These are phyloP conservation scores for Gymnosoma rotundatum DNA, from an alignment of 2,888 invertebrate genomes.

Conservation along the genomic window DNA sequence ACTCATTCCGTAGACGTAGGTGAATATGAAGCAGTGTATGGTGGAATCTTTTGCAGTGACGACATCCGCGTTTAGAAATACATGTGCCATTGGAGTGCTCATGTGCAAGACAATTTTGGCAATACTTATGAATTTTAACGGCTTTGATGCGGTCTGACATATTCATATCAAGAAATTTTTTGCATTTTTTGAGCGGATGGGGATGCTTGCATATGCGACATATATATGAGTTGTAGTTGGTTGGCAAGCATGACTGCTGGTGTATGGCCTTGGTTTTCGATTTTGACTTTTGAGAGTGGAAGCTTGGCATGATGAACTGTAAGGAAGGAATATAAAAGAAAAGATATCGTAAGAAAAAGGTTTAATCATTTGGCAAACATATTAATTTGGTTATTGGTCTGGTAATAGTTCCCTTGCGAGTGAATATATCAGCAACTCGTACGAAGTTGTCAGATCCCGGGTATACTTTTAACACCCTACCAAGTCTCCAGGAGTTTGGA, in stretches of 20 bases:
- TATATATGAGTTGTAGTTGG: neutral
- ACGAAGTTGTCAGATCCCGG: neutral
- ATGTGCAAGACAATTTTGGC: neutral
- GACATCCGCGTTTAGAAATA: neutral
- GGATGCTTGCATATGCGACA: neutral
- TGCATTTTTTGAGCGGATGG: neutral
- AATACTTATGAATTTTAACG: neutral
- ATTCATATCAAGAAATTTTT: neutral
- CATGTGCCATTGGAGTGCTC: neutral
- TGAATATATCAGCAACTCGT: neutral
- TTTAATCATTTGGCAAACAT: neutral
- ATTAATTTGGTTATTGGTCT: conserved; percentile 3
- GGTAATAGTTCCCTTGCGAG: neutral
- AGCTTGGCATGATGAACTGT: too few species aligned
- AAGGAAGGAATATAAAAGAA: neutral
- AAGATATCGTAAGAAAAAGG: neutral
- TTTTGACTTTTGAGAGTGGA: too few species aligned
- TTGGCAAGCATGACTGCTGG: neutral
- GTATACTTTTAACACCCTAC: neutral
- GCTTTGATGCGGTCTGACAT: neutral
- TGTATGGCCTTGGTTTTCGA: too few species aligned
- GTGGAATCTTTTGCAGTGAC: neutral
- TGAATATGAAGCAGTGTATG: neutral
- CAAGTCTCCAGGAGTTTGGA: conserved; percentile 4
- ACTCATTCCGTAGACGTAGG: neutral